These are phyloP conservation scores for Nannospalax galili DNA, from an alignment of 2,113 vertebrate species.

Conservation along the genomic window DNA sequence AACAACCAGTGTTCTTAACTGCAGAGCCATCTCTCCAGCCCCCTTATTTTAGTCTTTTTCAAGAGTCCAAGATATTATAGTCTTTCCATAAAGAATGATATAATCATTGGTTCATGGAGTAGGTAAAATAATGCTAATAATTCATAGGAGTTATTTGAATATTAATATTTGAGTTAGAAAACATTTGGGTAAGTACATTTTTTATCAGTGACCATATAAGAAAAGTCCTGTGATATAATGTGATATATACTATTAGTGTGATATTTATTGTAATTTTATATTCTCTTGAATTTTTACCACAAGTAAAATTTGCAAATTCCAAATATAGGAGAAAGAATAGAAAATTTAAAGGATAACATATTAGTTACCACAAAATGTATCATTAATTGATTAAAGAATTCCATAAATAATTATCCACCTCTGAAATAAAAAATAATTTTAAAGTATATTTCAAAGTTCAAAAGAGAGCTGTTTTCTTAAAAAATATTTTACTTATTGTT, in stretches of 20 bases:
- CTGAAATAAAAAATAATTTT: not conserved
- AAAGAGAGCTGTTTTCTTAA: too few species aligned
- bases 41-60: not conserved
- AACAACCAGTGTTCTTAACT: too few species aligned
- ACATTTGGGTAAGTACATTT: conserved; percentile 10
- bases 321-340: conserved; percentile 19
- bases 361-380: not conserved
- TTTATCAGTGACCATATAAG: conserved; percentile 36
- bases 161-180: conserved; percentile 55
- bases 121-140: conserved; percentile 62
- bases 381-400: conserved; percentile 25
- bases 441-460: not conserved
- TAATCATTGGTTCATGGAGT: conserved; percentile 59
- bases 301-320: conserved; percentile 11
- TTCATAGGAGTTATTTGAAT: conserved; percentile 63
- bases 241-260: conserved; percentile 3
- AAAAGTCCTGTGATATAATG: not conserved
- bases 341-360: not conserved
- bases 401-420: conserved; percentile 12
- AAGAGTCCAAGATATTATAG: conserved; percentile 51
- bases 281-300: conserved; percentile 41
- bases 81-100: conserved; percentile 61
- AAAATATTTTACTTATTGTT: too few species aligned
- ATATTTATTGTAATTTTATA: conserved; percentile 15
- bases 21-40: too few species aligned